phyloP scores from a whole-genome alignment of 2,888 invertebrate genomes.

The Caenorhabditis sp. region DNA sequence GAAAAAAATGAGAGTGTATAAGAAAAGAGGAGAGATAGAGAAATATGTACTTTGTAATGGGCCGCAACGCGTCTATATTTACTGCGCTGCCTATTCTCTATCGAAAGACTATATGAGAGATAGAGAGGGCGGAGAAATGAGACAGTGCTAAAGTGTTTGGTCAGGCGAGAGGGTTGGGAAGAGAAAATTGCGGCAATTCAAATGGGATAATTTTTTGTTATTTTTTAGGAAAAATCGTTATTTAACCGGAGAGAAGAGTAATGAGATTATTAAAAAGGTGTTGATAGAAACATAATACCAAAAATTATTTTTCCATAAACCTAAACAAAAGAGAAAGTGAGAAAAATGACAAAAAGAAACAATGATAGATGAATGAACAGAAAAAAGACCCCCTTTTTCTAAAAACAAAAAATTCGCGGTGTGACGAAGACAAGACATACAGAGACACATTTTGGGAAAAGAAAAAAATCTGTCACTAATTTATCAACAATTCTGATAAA shows the following conservation, averaged over 20 bases:
- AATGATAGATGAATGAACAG: too few species aligned
- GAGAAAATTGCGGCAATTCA: neutral
- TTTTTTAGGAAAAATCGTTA: neutral
- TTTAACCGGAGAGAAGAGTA: neutral
- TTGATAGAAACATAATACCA: too few species aligned
- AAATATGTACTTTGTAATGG: neutral
- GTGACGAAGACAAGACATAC: too few species aligned
- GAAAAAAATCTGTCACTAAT: too few species aligned
- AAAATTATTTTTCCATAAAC: too few species aligned
- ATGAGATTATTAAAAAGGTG: too few species aligned
- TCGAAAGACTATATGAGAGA: neutral
- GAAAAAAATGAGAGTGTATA: neutral
- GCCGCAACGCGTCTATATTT: neutral
- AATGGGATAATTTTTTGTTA: neutral
- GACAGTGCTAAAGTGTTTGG: neutral
- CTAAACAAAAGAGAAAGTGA: too few species aligned
- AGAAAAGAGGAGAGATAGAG: neutral
- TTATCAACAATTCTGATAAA: too few species aligned
- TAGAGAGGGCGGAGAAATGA: neutral
- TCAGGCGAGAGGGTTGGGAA: neutral
- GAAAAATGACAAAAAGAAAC: too few species aligned
- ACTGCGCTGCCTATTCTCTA: neutral
- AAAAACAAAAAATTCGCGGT: too few species aligned
- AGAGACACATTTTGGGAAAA: too few species aligned
- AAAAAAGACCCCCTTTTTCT: too few species aligned